Evolutionary conservation across 2,113 vertebrate species (phyloP), one percentile per base, ranked within the genome.

Genomic region (Petrocephalus microphthalmus): DNA sequence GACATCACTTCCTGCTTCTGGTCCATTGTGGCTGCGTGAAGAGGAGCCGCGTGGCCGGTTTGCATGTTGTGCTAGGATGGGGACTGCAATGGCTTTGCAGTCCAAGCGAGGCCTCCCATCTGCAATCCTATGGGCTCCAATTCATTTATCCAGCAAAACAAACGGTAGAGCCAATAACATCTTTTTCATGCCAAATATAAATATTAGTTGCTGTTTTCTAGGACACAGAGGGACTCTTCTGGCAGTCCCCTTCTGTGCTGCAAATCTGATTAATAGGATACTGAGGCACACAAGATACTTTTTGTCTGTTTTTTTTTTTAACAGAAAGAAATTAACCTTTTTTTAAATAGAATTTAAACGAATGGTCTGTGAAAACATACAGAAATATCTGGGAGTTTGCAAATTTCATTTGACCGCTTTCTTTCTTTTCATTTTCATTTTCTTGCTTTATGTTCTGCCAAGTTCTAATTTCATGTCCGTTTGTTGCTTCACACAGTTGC

Each of bases 401-500:
- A 42, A 7, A 42, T 57, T 86, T 45, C 29, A 4, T 87, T 52
- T 86, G 15, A 37, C 54, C 52, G 15, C 11, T 13, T 17, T 53
- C 37, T 22, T 52, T 53, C 64, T 0, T 33, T 29, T 37, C n/a
- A 8, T 5, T 74, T 53, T 53, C 37, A n/a, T 87, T n/a, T 67
- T 52, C 67, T 52, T 20, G 42, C 49, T 78, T 53, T 87, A 33
- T 53, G 25, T 74, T 45, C 29, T 56, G 25, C 51, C n/a, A 53
- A 83, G 53, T 82, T 60, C 49, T 83, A 33, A 37, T 84, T 45
- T 86, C 33, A 74, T 93, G 94, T 94, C 95, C 94, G 95, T 94
- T 91, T 95, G 95, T 95, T 95, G 95, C 93, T 96, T 95, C 95
- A 95, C 95, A 90, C 94, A 99, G 98, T 94, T 99, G 94, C 98